A percentile compares a stretch with the other conserved stretches of the same genome.
phyloP scores from a whole-genome alignment of 2,797 vertebrate species.

The Sebastes steindachneri region DNA sequence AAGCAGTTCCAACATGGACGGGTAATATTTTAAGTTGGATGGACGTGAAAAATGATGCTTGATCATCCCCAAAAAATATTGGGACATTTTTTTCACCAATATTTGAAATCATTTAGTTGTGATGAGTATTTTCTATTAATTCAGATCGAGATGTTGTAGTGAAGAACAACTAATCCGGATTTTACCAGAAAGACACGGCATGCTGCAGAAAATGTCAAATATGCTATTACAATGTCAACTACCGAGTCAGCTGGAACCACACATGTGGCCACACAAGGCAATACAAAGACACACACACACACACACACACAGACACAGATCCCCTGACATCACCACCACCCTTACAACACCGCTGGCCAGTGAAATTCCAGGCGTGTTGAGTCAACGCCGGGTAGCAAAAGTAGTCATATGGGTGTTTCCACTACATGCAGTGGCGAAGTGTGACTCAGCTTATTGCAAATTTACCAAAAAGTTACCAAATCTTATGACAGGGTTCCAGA shows the following conservation, averaged over 20 bases:
- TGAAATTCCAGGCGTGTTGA: constrained; percentile 47
- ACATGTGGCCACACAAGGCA: not conserved
- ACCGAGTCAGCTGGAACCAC: not conserved
- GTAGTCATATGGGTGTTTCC: constrained; percentile 31
- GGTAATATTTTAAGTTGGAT: not conserved
- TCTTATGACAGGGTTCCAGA: no score
- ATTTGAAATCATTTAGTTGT: not conserved
- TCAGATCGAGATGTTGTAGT: not conserved
- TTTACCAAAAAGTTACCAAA: constrained; percentile 16
- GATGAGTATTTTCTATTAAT: not conserved
- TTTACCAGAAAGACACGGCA: not conserved
- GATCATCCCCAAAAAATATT: not conserved
- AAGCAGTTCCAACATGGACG: not conserved
- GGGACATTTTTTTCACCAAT: not conserved
- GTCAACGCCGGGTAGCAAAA: constrained; percentile 21
- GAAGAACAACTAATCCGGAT: not conserved
- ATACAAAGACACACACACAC: not conserved
- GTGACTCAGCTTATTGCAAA: constrained; percentile 47
- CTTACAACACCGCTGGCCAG: constrained; percentile 18
- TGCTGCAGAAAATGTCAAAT: not conserved
- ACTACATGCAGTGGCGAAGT: constrained; percentile 4
- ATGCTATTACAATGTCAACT: not conserved
- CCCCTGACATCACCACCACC: not conserved
- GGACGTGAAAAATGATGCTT: not conserved
- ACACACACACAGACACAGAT: not conserved